Base-by-base conservation (phyloP, 1,140 invertebrate species). In the Sitobion miscanthi region DNA sequence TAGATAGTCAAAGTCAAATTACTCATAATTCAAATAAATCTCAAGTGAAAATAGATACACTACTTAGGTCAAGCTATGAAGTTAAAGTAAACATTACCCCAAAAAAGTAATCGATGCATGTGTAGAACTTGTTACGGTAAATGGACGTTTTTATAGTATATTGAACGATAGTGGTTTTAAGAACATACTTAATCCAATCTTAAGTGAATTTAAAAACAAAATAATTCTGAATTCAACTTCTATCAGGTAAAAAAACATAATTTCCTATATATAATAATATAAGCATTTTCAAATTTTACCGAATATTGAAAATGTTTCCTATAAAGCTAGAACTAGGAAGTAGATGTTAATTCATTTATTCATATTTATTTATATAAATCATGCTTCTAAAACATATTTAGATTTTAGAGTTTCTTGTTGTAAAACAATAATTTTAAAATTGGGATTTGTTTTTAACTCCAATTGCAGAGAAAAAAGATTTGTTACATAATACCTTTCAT, bases 101-200 rank as follows among this genome's bases (percentile, higher is more conserved):
- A 57, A 57, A 90, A n/a, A 38, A 38, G 30, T 91, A 52, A 91
- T 91, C 21, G 35, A 91, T 91, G 90, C 90, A 21, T 91, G 90
- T 21, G 90, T 38, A 2, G 38, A 38, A 38, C 2, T 38, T 21
- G 90, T 91, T 17, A 91, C 90, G 8, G 49, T 91, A 8, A 91
- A 91, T 62, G 90, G 90, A 0, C 54, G 57, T 14, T 57, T 38
- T 14, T 91, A 69, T 62, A 69, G 54, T 20, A 69, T 77, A 14
- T 30, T 91, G 35, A 77, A 91, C 69, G 90, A 69, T 69, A 69
- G 35, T 42, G 90, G 90, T 1, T 91, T 91, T 62, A 69, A 77
- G 25, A 69, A 69, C 25, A 30, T 91, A 38, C n/a, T 91, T 38
- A 45, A 77, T 62, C n/a, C 90, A 69, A 45, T 91, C 4, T 69